A percentile compares a stretch with the other conserved stretches of the same genome.
Evolutionary conservation across 2,888 invertebrate genomes (phyloP).

Genomic region (Cyrtodaria siliqua): DNA sequence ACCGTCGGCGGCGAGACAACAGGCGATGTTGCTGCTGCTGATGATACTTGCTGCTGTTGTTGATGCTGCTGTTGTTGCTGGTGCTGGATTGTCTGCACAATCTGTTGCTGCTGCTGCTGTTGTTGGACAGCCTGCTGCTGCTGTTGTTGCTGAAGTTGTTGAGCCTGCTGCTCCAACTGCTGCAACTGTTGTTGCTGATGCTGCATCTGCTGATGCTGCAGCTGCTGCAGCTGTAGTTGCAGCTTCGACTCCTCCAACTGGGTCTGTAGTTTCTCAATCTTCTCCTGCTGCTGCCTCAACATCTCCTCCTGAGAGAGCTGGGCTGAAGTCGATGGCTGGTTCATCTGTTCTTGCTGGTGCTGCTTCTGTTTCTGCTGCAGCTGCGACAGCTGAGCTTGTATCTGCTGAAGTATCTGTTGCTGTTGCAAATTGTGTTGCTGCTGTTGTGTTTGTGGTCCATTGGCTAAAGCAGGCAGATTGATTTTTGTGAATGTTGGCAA

Average conservation of each 20-base stretch:
- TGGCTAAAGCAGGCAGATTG: constrained; percentile 84
- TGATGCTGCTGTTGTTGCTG: constrained; percentile 26
- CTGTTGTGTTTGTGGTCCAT: constrained; percentile 86
- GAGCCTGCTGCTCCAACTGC: constrained; percentile 70
- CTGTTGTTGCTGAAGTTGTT: constrained; percentile 64
- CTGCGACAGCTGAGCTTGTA: constrained; percentile 68
- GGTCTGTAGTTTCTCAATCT: constrained; percentile 95
- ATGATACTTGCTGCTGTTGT: constrained; percentile 24
- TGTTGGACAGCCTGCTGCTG: constrained; percentile 63
- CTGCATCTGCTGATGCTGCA: constrained; percentile 73
- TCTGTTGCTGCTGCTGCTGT: constrained; percentile 81
- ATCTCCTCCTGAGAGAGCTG: constrained; percentile 76
- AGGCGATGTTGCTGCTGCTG: constrained; percentile 15
- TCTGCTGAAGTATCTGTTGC: constrained; percentile 66
- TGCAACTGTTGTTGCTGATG: constrained; percentile 76
- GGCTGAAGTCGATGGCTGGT: constrained; percentile 24
- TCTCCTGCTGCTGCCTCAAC: constrained; percentile 91
- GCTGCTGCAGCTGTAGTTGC: constrained; percentile 72
- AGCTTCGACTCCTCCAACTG: constrained; percentile 85
- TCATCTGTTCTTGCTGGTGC: constrained; percentile 61
- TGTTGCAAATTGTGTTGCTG: constrained; percentile 47
- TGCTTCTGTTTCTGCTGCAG: constrained; percentile 72
- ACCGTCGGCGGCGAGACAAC: constrained; percentile 1
- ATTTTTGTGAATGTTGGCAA: constrained; percentile 24
- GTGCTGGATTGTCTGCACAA: constrained; percentile 22